A percentile compares a stretch with the other conserved stretches of the same genome.
Conservation (phyloP, 2,797 vertebrate species). For the Lepilemur septentrionalis region DNA sequence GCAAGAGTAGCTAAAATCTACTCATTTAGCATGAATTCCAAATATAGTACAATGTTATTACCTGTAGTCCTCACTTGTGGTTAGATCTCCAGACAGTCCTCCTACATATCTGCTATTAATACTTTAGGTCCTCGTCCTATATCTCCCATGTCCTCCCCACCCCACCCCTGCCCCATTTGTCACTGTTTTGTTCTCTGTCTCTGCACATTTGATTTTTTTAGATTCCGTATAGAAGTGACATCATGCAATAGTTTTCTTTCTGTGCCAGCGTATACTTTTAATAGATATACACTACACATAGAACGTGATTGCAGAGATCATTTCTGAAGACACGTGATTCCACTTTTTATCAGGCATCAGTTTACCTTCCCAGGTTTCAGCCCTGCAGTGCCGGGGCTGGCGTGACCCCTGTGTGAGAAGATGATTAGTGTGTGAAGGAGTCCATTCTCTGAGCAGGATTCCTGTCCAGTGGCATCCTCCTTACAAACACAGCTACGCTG, state of each 20-base stretch:
- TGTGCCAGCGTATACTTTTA: not conserved
- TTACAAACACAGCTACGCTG: not conserved
- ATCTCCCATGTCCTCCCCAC: too few relatives aligned
- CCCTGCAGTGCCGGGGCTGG: fast-evolving
- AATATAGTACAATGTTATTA: not conserved
- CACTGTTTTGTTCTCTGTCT: not conserved
- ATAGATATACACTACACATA: too few relatives aligned
- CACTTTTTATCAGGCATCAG: not conserved
- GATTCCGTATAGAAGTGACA: not conserved
- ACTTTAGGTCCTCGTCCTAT: too few relatives aligned
- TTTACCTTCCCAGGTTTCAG: too few relatives aligned
- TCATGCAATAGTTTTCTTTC: not conserved
- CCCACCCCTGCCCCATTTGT: not conserved
- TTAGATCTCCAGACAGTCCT: too few relatives aligned
- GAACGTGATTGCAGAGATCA: fast-evolving
- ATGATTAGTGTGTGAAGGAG: fast-evolving
- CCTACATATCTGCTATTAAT: not conserved
- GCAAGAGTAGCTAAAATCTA: not conserved
- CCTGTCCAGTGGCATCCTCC: not conserved
- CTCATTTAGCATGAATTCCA: not conserved
- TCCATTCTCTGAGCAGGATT: not conserved
- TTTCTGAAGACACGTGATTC: fast-evolving
- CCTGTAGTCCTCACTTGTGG: fast-evolving
- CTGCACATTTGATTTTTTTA: not conserved
- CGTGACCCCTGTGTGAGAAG: fast-evolving